Evolutionary conservation across 2,888 invertebrate species (phyloP).

Genomic region (Synanthedon vespiformis): DNA sequence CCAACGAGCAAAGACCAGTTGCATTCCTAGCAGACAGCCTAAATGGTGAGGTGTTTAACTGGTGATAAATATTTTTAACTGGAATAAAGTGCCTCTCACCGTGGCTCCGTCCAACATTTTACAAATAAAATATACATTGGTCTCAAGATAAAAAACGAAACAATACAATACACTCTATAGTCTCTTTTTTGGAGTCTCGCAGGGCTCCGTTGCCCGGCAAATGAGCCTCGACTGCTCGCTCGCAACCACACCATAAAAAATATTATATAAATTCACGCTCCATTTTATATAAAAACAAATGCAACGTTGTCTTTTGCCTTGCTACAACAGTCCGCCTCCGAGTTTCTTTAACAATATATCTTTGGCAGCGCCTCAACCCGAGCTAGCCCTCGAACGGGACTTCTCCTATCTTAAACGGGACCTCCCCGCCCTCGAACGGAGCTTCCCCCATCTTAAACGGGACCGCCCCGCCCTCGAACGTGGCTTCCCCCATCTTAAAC

Average conservation of each 20-base stretch:
- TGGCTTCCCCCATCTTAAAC: too few species aligned
- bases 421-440: too few species aligned
- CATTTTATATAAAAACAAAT: background rate
- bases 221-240: too few species aligned
- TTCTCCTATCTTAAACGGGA: background rate
- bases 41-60: background rate
- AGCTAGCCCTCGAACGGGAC: conserved; percentile 6
- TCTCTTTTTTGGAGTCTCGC: background rate
- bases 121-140: conserved; percentile 59
- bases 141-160: conserved; percentile 62
- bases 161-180: conserved; percentile 12
- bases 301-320: background rate
- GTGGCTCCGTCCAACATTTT: conserved; percentile 21
- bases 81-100: conserved; percentile 18
- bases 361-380: conserved; percentile 31
- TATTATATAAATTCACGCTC: background rate
- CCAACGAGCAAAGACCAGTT: too few species aligned
- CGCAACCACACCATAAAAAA: background rate
- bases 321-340: background rate
- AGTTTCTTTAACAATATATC: background rate
- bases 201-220: background rate
- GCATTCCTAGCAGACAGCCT: background rate
- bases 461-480: too few species aligned
- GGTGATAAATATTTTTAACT: background rate
- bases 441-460: too few species aligned